Evolutionary conservation across 2,888 invertebrate species (phyloP).

Genomic region (Acanthosepion pharaonis): DNA sequence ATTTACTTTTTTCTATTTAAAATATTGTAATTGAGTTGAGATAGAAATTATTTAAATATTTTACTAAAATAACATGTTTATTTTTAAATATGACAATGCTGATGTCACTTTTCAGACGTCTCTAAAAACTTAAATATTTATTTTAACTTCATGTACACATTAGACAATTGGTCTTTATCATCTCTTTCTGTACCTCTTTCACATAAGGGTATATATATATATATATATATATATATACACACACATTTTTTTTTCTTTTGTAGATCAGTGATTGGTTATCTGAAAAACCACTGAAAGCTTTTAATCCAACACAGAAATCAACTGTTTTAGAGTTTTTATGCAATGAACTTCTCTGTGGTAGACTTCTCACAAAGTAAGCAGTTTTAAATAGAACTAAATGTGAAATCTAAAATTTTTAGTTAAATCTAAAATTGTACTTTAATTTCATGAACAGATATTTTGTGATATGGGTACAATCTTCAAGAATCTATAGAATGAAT

Average conservation of each 20-base stretch:
- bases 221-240: too few species aligned
- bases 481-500: too few species aligned
- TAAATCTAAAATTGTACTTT: too few species aligned
- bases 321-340: constrained; percentile 92
- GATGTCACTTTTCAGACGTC: too few species aligned
- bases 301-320: constrained; percentile 89
- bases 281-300: constrained; percentile 88
- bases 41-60: too few species aligned
- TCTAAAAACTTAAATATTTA: neutral
- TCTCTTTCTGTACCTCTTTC: neutral
- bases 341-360: constrained; percentile 94
- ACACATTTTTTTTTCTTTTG: constrained; percentile 50
- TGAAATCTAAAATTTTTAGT: neutral
- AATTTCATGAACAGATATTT: too few species aligned
- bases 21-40: too few species aligned
- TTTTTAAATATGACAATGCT: too few species aligned
- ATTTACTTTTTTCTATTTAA: too few species aligned
- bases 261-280: constrained; percentile 79
- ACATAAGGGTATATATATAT: too few species aligned
- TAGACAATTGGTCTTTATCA: neutral
- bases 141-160: neutral
- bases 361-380: constrained; percentile 81
- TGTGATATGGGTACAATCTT: too few species aligned
- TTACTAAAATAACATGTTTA: too few species aligned
- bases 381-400: neutral